Conservation (phyloP, 2,888 invertebrate genomes). For the Euplagia quadripunctaria region DNA sequence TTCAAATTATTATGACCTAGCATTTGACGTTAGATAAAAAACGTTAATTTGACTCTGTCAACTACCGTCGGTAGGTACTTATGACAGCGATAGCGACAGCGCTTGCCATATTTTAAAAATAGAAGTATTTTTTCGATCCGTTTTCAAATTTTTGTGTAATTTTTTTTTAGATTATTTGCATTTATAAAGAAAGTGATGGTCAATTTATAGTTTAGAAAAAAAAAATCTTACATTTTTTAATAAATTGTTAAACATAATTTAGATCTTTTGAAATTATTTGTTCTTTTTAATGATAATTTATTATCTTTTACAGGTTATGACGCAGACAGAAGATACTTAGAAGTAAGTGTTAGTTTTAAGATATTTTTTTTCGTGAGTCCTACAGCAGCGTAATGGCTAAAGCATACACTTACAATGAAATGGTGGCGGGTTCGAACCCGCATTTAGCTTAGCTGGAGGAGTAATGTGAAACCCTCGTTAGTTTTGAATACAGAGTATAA, state of each 20-base stretch:
- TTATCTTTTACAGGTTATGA: neutral
- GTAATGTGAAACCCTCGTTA: no score
- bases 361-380: neutral
- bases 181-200: no score
- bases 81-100: neutral
- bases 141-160: no score
- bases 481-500: neutral
- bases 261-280: no score
- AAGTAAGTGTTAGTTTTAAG: neutral
- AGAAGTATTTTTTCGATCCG: neutral
- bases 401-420: no score
- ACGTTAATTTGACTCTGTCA: neutral
- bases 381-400: no score
- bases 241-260: no score
- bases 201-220: no score
- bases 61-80: neutral
- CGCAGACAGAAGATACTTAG: neutral
- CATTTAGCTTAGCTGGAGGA: no score
- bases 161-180: no score
- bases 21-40: neutral
- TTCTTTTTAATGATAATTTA: neutral
- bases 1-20: neutral
- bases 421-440: no score
- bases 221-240: no score
- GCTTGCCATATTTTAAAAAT: neutral